Percentiles rank a stretch among this genome's conserved stretches.
Evolutionary conservation across 2,888 invertebrate genomes (phyloP).

Genomic region (Branchinecta sandiegonensis): DNA sequence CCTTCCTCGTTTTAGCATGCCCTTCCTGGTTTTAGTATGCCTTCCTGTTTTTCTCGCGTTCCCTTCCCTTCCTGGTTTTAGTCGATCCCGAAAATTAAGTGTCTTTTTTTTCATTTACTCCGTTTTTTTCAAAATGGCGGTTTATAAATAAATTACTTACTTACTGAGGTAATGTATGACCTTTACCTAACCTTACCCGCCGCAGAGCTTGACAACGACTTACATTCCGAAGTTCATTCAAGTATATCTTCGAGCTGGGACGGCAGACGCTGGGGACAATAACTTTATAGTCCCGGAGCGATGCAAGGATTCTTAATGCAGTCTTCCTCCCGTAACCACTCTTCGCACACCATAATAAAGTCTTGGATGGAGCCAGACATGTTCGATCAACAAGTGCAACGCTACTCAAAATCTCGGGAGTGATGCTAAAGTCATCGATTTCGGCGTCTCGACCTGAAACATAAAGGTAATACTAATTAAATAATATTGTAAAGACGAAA

Average conservation of each 20-base stretch:
- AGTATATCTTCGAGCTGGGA: not conserved
- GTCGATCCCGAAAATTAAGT: too few species aligned
- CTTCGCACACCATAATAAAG: not conserved
- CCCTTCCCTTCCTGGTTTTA: too few species aligned
- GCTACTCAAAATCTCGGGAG: not conserved
- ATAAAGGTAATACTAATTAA: not conserved
- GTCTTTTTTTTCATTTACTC: too few species aligned
- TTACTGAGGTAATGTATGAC: too few species aligned
- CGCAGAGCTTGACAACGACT: not conserved
- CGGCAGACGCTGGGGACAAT: not conserved
- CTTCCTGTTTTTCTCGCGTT: too few species aligned
- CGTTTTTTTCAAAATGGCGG: too few species aligned
- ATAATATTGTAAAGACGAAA: not conserved
- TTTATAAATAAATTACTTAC: too few species aligned
- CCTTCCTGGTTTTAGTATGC: too few species aligned
- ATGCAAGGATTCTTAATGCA: not conserved
- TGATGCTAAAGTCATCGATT: not conserved
- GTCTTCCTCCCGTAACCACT: not conserved
- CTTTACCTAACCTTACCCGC: too few species aligned
- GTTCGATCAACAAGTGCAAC: not conserved
- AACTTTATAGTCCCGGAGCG: not conserved
- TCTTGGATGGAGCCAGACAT: not conserved
- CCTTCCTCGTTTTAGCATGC: too few species aligned
- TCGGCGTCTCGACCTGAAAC: slow-evolving; percentile 2
- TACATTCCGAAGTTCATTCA: not conserved